phyloP scores from a whole-genome alignment of 1,140 invertebrate species.

The Piezodorus guildinii region DNA sequence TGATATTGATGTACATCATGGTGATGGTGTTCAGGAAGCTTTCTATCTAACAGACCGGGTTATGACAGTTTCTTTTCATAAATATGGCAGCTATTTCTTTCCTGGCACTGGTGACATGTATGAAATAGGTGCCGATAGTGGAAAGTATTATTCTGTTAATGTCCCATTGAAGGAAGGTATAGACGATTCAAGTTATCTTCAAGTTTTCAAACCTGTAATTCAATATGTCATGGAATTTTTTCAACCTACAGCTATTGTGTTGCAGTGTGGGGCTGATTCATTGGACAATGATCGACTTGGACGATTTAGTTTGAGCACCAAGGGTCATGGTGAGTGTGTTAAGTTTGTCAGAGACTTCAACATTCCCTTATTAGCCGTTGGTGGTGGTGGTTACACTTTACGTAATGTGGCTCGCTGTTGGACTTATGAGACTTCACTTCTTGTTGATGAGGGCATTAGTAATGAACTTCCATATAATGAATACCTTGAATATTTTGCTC shows the following conservation, averaged over 20 bases:
- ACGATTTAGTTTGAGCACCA: slow-evolving; percentile 78
- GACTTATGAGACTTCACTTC: slow-evolving; percentile 95
- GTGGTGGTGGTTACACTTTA: slow-evolving; percentile 94
- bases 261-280: slow-evolving; percentile 98
- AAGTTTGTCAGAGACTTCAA: slow-evolving; percentile 91
- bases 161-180: slow-evolving; percentile 95
- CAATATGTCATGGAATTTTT: slow-evolving; percentile 93
- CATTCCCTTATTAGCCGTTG: slow-evolving; percentile 86
- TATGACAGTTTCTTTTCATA: slow-evolving; percentile 99
- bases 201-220: slow-evolving; percentile 91
- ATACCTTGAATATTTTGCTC: slow-evolving; percentile 91
- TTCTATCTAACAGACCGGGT: slow-evolving; percentile 97
- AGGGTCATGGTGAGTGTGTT: slow-evolving; percentile 92
- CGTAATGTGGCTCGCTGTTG: slow-evolving; percentile 96
- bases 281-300: slow-evolving; percentile 86
- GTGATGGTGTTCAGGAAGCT: slow-evolving; percentile 98
- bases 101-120: slow-evolving; percentile 98
- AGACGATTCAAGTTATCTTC: slow-evolving; percentile 84
- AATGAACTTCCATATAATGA: slow-evolving; percentile 89
- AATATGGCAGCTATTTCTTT: slow-evolving; percentile 97
- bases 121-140: slow-evolving; percentile 85
- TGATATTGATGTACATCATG: slow-evolving; percentile 99
- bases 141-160: slow-evolving; percentile 92
- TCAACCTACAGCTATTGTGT: slow-evolving; percentile 89
- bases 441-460: slow-evolving; percentile 80